Base-by-base conservation (phyloP, 2,113 vertebrate genomes). In the Noctilio leporinus region DNA sequence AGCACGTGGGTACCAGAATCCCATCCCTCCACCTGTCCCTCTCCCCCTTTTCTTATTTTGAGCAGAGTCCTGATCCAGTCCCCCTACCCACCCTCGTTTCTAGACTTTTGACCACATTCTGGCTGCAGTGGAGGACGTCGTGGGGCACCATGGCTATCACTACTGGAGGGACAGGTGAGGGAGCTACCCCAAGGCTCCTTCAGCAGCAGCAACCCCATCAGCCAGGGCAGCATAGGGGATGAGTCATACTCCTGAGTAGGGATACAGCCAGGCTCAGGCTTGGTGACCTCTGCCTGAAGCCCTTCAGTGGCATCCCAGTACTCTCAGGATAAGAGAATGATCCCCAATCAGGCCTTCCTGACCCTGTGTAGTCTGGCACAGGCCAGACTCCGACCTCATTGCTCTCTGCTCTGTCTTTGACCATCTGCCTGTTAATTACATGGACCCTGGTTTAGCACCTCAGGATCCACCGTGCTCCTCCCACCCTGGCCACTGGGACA, bases 51-150 rank as follows among this genome's bases (percentile, higher is more conserved):
- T 95, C 93, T 95, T 94, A 43, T 96, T 94, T 82, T 95, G 96
- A 69, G 91, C 95, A 89, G 78, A 95, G 82, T 95, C 96, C 93
- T 97, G 95, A 97, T 97, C 96, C 92, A 70, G 87, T 93, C 87
- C 69, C 98, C 82, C 97, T 98, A 72, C 98, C 90, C 96, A 70
- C 98, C 92, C 97, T 96, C 97, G 64, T 5, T 96, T 98, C 96
- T 98, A 99, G 99, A 99, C 99, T 75, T 99, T 99, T 96, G 99
- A 99, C 96, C 99, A 99, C 98, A 99, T 99, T 98, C 98, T 99
- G 98, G 99, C 99, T 72, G 99, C 99, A 0, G 99, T 99, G 97
- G 99, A 99, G 97, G 99, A 99, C 98, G 99, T 99, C 0, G 99
- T 99, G 73, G 99, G 99, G 26, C 99, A 99, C 91, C 99, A 99